Percentiles rank a stretch among this genome's conserved stretches.
Evolutionary conservation across 2,888 invertebrate genomes (phyloP).

Genomic region (Masnerella sp.): DNA sequence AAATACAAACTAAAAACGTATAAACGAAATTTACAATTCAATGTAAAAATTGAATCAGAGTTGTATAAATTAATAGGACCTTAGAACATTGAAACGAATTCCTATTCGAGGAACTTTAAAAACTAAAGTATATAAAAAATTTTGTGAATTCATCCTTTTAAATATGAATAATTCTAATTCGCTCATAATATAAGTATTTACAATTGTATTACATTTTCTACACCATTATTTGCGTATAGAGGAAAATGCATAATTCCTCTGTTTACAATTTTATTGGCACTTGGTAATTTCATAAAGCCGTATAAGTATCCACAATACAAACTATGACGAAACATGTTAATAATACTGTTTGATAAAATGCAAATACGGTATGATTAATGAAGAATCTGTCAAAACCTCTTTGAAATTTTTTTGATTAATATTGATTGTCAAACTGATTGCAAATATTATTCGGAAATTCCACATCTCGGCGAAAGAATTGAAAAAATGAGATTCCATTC

Average conservation of each 20-base stretch:
- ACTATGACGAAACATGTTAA: constrained; percentile 4
- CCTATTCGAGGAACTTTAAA: constrained; percentile 8
- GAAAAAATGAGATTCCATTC: no score
- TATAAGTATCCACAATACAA: neutral
- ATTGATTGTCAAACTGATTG: no score
- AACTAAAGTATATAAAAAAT: neutral
- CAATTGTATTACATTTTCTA: constrained; percentile 1
- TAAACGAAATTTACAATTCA: neutral
- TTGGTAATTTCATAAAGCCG: no score
- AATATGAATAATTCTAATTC: no score
- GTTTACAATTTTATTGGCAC: no score
- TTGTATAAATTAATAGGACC: neutral
- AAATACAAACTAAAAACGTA: neutral
- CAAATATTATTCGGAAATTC: no score
- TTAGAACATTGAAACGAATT: constrained; percentile 1
- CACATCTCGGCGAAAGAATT: no score
- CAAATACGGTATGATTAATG: no score
- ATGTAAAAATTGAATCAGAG: neutral
- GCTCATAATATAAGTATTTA: constrained; percentile 2
- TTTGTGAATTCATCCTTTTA: neutral
- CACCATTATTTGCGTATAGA: no score
- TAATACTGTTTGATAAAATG: constrained; percentile 20
- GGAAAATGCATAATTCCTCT: neutral
- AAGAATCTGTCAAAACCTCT: no score
- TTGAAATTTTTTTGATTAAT: no score